Evolutionary conservation across 2,113 vertebrate genomes (phyloP).

Genomic region (Sinocyclocheilus grahami): DNA sequence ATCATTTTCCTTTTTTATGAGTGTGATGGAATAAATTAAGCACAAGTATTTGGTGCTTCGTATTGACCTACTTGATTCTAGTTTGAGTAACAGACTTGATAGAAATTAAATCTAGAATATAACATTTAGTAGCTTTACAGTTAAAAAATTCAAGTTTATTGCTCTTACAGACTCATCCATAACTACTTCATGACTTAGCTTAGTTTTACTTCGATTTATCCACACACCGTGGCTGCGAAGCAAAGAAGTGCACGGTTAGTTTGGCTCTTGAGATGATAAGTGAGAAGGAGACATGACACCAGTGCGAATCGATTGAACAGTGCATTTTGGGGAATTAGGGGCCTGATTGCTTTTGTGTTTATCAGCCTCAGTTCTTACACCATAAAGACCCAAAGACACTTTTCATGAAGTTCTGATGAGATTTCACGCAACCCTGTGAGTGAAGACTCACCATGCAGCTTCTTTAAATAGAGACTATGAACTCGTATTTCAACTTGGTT

Average conservation of each 20-base stretch:
- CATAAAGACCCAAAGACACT: neutral
- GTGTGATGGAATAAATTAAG: conserved; percentile 14
- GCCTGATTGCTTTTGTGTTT: conserved; percentile 51
- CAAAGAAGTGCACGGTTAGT: conserved; percentile 4
- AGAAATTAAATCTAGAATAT: neutral
- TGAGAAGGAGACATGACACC: neutral
- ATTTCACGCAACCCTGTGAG: neutral
- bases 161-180: conserved; percentile 9
- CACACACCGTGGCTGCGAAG: conserved; percentile 13
- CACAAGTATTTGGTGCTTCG: neutral
- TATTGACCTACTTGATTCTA: neutral
- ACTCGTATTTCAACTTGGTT: neutral
- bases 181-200: neutral
- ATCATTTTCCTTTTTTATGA: neutral
- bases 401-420: conserved; percentile 3
- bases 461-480: neutral
- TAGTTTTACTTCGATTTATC: conserved; percentile 33
- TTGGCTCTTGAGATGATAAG: conserved; percentile 1
- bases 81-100: neutral
- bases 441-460: neutral
- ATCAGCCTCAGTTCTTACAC: conserved; percentile 12
- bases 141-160: neutral
- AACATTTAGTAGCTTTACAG: neutral
- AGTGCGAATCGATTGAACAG: conserved; percentile 34
- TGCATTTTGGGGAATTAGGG: conserved; percentile 42